Conservation (phyloP, 2,888 invertebrate species). For the Euzetes globulus region DNA sequence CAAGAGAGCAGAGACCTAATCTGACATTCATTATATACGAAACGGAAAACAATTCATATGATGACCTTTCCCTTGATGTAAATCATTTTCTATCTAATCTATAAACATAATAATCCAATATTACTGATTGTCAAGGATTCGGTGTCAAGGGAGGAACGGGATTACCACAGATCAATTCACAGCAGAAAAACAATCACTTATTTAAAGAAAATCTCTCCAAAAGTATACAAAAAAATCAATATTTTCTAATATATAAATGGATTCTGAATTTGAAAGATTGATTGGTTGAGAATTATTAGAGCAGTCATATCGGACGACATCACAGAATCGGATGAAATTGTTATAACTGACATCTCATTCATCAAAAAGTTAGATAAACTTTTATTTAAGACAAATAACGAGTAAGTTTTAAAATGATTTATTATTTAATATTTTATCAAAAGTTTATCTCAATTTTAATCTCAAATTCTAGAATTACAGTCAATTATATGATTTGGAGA, state of each 20-base stretch:
- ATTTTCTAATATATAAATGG: not conserved
- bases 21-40: constrained; percentile 53
- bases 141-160: constrained; percentile 74
- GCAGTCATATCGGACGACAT: constrained; percentile 56
- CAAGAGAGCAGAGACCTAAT: constrained; percentile 78
- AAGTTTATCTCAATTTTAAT: too few species aligned
- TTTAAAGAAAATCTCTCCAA: constrained; percentile 55
- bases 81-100: not conserved
- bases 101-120: not conserved
- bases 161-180: constrained; percentile 79
- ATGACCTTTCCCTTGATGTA: not conserved
- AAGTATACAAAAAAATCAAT: constrained; percentile 51
- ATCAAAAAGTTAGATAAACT: not conserved
- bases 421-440: not conserved
- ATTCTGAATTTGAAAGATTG: constrained; percentile 10
- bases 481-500: constrained; percentile 90
- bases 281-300: constrained; percentile 64
- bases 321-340: constrained; percentile 62
- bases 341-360: constrained; percentile 58
- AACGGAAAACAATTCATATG: not conserved
- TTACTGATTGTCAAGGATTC: constrained; percentile 57
- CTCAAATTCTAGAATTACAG: constrained; percentile 54
- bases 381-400: not conserved
- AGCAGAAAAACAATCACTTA: constrained; percentile 78
- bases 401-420: not conserved